These are phyloP conservation scores for Oedothorax gibbosus DNA, from an alignment of 1,140 invertebrate species.

Conservation along the genomic window DNA sequence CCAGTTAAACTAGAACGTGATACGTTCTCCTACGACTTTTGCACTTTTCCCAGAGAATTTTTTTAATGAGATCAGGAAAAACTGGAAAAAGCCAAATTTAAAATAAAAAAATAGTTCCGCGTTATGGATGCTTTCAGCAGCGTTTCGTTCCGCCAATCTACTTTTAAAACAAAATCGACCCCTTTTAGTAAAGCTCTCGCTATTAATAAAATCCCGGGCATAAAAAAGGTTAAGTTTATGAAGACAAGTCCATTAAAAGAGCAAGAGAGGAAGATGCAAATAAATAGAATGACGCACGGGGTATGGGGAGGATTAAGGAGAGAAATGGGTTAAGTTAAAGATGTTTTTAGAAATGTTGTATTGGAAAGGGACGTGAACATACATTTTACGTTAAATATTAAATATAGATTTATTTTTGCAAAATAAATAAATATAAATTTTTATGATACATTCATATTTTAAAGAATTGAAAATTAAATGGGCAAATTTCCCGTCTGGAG, in stretches of 20 bases:
- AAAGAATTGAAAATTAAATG: too few species aligned
- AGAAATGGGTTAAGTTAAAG: background rate
- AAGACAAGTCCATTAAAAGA: slow-evolving; percentile 40
- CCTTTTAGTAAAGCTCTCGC: background rate
- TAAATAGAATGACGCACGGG: slow-evolving; percentile 13
- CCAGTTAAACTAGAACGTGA: background rate
- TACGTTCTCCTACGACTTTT: background rate
- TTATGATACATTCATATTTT: too few species aligned
- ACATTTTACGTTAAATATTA: too few species aligned
- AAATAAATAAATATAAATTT: too few species aligned
- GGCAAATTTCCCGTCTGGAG: too few species aligned
- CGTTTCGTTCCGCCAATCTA: slow-evolving; percentile 5
- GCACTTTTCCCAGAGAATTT: slow-evolving; percentile 9
- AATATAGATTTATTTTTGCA: too few species aligned
- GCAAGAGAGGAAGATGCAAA: slow-evolving; percentile 11
- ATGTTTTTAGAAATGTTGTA: too few species aligned
- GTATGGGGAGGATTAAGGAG: background rate
- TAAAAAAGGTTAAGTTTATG: slow-evolving; percentile 28
- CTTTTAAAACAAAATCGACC: slow-evolving; percentile 20
- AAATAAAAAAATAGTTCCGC: too few species aligned
- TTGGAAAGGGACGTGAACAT: too few species aligned
- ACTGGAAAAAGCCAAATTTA: background rate
- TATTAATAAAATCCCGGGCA: slow-evolving; percentile 27
- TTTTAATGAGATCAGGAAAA: slow-evolving; percentile 17
- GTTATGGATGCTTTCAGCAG: background rate